Base-by-base conservation (phyloP, 2,797 vertebrate species). In the Coendou prehensilis region DNA sequence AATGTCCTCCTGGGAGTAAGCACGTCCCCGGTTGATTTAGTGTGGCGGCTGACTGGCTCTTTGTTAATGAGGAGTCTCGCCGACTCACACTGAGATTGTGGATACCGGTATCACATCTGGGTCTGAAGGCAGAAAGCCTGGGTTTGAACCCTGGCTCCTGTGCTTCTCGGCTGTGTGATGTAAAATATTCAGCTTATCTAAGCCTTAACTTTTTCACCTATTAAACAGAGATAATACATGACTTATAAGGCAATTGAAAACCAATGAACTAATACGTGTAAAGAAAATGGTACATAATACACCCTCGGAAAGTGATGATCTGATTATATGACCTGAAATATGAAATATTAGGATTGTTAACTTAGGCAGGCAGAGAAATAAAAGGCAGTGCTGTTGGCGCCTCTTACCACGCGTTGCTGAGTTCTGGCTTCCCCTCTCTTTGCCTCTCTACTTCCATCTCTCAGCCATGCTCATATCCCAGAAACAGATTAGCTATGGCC, bases 401-500 rank as follows among this genome's bases (percentile, higher is more conserved):
- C 47, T 96, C 10, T 45, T 0, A 20, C 6, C 41, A 0, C 7
- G 22, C 30, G 30, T 23, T 37, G 33, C 54, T 63, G 26, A 23
- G 6, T 52, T 85, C 30, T 75, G 59, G 13, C 67, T 78, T 96
- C 78, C 9, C 37, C 9, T 20, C 41, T 45, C 56, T 93, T 50
- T 14, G 47, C 6, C 56, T 23, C 5, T 92, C 61, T 17, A 0
- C n/a, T 59, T 61, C 75, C 59, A 47, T 10, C 28, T 26, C 37
- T 37, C 0, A 26, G 57, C 20, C 78, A 54, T 33, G 37, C 20
- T 71, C 75, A 26, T 47, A 33, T 88, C 83, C 18, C 37, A 94
- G 80, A 92, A 89, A 88, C 37, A 41, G 69, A 95, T 81, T 91
- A 47, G 86, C 93, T 63, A 50, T 64, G 56, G 41, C 37, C 73